Evolutionary conservation across 2,113 vertebrate species (phyloP).

Genomic region (Sus scrofa): T2T-Sscrofa CM000820.6:138701001-138701500

Average conservation of each 20-base stretch:
- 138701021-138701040: background rate
- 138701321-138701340: background rate
- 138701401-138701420: background rate
- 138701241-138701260: background rate
- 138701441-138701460: background rate
- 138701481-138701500: background rate
- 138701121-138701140: background rate
- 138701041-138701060: background rate
- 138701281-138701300: background rate
- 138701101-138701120: background rate
- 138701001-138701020: background rate
- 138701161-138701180: background rate
- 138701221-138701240: constrained; percentile 28
- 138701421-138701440: rapidly evolving
- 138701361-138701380: background rate
- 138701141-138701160: background rate
- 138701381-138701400: background rate
- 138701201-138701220: constrained; percentile 50
- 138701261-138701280: constrained; percentile 59
- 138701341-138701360: background rate
- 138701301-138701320: background rate
- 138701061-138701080: background rate
- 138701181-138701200: background rate
- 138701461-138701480: background rate
- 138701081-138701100: background rate